Evolutionary conservation across 2,113 vertebrate species (phyloP).

Genomic region (Sialia sialis): DNA sequence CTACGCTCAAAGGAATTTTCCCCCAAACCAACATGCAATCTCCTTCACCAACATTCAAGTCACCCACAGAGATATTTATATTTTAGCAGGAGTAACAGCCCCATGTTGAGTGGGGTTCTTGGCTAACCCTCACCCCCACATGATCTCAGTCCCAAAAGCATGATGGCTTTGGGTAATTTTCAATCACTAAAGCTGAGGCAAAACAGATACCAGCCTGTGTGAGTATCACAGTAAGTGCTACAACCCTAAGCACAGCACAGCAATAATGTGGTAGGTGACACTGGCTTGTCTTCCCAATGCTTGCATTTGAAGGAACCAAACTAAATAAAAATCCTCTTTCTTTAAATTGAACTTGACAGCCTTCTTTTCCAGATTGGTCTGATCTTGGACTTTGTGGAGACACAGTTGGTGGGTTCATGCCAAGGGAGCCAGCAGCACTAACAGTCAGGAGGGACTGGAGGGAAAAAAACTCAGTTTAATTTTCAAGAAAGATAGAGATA

Average conservation of each 20-base stretch:
- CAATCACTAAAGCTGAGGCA: background rate
- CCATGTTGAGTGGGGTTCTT: background rate
- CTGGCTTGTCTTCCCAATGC: background rate
- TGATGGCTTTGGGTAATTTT: background rate
- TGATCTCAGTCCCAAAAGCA: background rate
- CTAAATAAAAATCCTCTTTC: conserved; percentile 16
- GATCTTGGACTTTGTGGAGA: background rate
- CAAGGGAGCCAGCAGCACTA: background rate
- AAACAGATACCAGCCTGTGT: conserved; percentile 35
- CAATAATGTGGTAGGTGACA: conserved; percentile 1
- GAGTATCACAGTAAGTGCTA: conserved; percentile 20
- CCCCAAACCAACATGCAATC: conserved; percentile 33
- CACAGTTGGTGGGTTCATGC: background rate
- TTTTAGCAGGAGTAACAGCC: background rate
- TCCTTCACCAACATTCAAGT: conserved; percentile 15
- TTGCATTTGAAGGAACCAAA: conserved; percentile 2
- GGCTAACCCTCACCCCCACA: background rate
- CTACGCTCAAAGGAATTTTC: conserved; percentile 16
- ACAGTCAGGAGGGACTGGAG: accelerated
- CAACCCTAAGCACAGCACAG: conserved; percentile 19
- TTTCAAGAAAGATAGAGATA: background rate
- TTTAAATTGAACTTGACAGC: conserved; percentile 45
- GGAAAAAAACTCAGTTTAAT: background rate
- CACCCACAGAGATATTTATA: background rate
- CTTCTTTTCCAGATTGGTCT: background rate